Evolutionary conservation across 2,888 invertebrate genomes (phyloP).

Genomic region (Ametastegia equiseti): DNA sequence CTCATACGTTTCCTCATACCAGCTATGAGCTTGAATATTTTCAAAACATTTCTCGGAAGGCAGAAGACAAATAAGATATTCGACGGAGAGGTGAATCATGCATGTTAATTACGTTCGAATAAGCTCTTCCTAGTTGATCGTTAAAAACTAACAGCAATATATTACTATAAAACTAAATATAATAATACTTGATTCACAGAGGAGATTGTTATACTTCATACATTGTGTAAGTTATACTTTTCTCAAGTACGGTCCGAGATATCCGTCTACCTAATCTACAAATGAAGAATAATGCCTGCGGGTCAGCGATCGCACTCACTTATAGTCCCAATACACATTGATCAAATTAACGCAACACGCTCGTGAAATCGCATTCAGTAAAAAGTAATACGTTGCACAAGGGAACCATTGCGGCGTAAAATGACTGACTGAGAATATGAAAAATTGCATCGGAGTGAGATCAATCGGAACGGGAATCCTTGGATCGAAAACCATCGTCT

Average conservation of each 20-base stretch:
- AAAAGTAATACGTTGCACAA: not conserved
- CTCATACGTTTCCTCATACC: conserved; percentile 66
- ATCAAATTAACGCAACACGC: not conserved
- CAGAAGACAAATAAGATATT: not conserved
- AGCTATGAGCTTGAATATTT: conserved; percentile 44
- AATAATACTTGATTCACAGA: conserved; percentile 16
- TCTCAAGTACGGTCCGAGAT: not conserved
- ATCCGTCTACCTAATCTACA: not conserved
- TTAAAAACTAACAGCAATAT: conserved; percentile 25
- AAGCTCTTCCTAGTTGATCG: not conserved
- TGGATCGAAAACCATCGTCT: not conserved
- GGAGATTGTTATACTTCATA: not conserved
- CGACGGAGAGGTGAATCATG: not conserved
- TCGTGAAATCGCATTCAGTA: too few relatives aligned
- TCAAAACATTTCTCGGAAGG: not conserved
- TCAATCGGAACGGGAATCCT: not conserved
- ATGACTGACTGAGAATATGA: not conserved
- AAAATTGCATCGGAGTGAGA: not conserved
- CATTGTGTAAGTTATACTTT: not conserved
- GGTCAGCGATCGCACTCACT: too few relatives aligned
- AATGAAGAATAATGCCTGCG: not conserved
- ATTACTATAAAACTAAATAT: conserved; percentile 33
- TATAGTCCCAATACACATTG: too few relatives aligned
- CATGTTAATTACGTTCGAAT: not conserved
- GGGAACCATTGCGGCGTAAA: not conserved